Base-by-base conservation (phyloP, 2,797 vertebrate genomes). In the Pachyuromys duprasi region DNA sequence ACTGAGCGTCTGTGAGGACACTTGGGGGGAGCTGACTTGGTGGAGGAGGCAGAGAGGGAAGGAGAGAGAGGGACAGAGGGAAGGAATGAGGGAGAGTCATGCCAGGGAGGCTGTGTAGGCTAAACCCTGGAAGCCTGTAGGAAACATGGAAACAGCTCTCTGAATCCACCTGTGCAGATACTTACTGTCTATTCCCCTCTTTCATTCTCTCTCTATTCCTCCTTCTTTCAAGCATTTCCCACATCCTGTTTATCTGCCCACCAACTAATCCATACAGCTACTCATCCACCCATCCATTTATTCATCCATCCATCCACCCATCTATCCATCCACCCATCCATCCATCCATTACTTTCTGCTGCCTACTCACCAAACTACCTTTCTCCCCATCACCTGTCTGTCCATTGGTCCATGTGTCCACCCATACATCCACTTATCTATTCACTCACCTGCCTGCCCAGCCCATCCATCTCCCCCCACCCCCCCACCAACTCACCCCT, bases 271-370 rank as follows among this genome's bases (percentile, higher is more conserved):
- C 15, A n/a, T 86, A 8, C 31, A 86, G 3, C 7, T 36, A 28
- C 15, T 3, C 14, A 31, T 2, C 0, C 18, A 6, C 2, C 2
- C 3, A 33, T 1, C 49, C 13, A 36, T 3, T 1, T 2, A 42
- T 49, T 28, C 24, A 78, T 20, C 26, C 20, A 39, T 36, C 36
- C 22, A 8, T 42, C 24, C 4, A 5, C 36, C 14, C 9, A 49
- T 20, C 28, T 31, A 82, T 20, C 9, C 8, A 20, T 17, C 8
- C 5, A 31, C 36, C 53, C 62, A 83, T 22, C 22, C 67, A 24
- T 33, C n/a, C 28, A 60, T 69, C 42, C 79, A 76, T 31, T 24
- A 24, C 83, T 79, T 9, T 42, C 72, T 6, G 22, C 18, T 74
- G 72, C 39, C 22, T 74, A 3, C 45, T 42, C 4, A 36, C 5